Base-by-base conservation (phyloP, 2,888 invertebrate genomes). In the Melanostoma mellinum region DNA sequence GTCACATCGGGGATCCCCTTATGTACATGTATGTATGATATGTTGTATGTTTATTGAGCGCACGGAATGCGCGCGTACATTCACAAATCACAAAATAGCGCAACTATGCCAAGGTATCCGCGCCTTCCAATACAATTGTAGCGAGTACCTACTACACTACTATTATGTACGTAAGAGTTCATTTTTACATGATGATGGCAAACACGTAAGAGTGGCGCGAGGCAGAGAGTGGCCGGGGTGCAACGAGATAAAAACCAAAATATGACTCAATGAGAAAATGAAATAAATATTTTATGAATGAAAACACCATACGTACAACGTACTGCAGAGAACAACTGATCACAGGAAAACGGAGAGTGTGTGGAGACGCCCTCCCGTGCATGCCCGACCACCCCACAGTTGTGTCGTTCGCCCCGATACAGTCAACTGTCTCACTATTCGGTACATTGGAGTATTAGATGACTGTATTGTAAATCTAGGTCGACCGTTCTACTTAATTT, bases 251-350 rank as follows among this genome's bases (percentile, higher is more conserved):
- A 76, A 77, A 77, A 76, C 74, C 74, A 75, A 71, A 71, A 61
- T 73, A 82, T 82, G 81, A 77, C 81, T 77, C 81, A 82, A 77
- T 81, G 76, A 67, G 79, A 69, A 78, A 74, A 75, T 72, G 56
- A 67, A 77, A 75, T 52, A 74, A 74, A 82, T 77, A 67, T 72
- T 82, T 82, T 68, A 82, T 82, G 81, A 82, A 82, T 82, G 81
- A 82, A 82, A 77, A 68, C 20, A 72, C 38, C 72, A 50, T 52
- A 60, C 50, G 61, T 2, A 20, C 20, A 20, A 20, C 52, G 40
- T 46, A 38, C 40, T 8, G 4, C 44, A 32, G 46, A 8, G 38
- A 4, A 61, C 32, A 40, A 40, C 30, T 46, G 69, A 48, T 48
- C 60, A n/a, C 20, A 32, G 48, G 6, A n/a, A 35, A 46, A 4